These are phyloP conservation scores for Varanus komodoensis DNA, from an alignment of 2,113 vertebrate genomes.

Conservation along the genomic window DNA sequence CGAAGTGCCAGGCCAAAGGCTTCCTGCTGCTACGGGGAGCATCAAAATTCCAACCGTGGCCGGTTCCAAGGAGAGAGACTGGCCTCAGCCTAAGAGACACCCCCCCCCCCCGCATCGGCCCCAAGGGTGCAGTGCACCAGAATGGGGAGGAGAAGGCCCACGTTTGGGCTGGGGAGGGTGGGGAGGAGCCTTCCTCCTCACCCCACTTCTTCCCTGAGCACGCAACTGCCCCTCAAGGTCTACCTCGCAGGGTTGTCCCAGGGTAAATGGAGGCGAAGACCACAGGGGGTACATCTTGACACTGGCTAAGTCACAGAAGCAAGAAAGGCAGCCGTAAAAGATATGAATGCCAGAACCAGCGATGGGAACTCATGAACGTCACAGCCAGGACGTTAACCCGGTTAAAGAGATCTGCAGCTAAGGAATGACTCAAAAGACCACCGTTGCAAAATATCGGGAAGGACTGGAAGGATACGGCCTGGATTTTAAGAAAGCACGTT, in stretches of 20 bases:
- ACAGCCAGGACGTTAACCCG: neutral
- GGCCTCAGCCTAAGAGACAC: too few species aligned
- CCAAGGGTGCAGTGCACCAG: too few species aligned
- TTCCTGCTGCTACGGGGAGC: neutral
- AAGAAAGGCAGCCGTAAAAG: neutral
- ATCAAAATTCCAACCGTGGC: neutral
- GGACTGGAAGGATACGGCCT: neutral
- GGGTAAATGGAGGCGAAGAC: neutral
- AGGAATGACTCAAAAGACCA: neutral
- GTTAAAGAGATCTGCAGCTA: too few species aligned
- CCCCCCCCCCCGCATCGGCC: too few species aligned
- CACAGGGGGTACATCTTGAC: neutral
- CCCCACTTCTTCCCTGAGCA: neutral
- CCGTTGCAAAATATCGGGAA: neutral
- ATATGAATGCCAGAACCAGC: too few species aligned
- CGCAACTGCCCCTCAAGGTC: neutral
- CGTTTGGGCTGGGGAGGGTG: too few species aligned
- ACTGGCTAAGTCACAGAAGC: neutral
- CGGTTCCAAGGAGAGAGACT: neutral
- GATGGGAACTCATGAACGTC: neutral
- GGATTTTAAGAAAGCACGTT: neutral
- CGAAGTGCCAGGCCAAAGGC: neutral
- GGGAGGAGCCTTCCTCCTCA: too few species aligned
- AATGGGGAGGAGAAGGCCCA: neutral
- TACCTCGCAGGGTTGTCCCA: neutral